phyloP scores from a whole-genome alignment of 2,888 invertebrate genomes.

The Tolmerus cingulatus region DNA sequence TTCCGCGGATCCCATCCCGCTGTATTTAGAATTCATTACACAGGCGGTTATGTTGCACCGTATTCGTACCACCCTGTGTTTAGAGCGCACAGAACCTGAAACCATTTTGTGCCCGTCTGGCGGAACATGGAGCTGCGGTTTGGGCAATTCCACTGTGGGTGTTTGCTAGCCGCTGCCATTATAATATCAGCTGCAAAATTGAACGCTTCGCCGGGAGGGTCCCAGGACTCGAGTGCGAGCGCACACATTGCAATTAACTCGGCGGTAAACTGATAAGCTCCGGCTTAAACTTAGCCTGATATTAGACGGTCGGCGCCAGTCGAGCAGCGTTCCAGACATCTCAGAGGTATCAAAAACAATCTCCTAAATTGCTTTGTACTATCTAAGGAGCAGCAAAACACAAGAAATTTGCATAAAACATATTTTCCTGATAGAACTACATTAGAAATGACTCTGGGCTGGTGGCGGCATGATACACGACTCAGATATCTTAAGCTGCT shows the following conservation, averaged over 20 bases:
- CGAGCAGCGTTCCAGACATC: background rate
- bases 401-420: conserved; percentile 23
- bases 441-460: background rate
- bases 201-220: background rate
- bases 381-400: background rate
- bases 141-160: conserved; percentile 4
- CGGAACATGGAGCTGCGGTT: conserved; percentile 20
- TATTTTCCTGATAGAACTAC: conserved; percentile 8
- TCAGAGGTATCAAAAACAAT: conserved; percentile 22
- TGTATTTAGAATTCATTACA: conserved; percentile 11
- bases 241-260: background rate
- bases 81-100: background rate
- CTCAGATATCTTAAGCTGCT: background rate
- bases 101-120: conserved; percentile 28
- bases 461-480: background rate
- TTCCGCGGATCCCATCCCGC: background rate
- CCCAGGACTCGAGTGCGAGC: background rate
- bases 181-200: conserved; percentile 8
- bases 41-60: background rate
- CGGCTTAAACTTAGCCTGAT: background rate
- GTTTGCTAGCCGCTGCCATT: background rate
- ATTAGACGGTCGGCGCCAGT: background rate
- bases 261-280: background rate
- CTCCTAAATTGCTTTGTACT: conserved; percentile 4
- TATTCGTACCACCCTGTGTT: background rate